A percentile compares a stretch with the other conserved stretches of the same genome.
phyloP scores from a whole-genome alignment of 2,797 vertebrate genomes.

The Danio aesculapii region DNA sequence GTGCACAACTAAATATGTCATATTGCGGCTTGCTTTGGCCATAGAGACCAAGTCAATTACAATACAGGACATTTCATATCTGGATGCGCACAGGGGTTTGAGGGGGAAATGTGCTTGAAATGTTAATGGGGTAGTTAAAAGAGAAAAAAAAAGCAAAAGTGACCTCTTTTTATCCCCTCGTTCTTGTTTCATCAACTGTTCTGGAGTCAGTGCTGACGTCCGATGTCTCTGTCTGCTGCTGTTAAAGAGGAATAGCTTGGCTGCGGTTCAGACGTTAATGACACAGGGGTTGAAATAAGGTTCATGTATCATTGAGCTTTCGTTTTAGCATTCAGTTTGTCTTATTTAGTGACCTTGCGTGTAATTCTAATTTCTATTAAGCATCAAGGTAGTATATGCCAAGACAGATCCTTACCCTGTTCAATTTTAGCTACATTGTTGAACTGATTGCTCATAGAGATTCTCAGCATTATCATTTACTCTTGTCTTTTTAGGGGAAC shows the following conservation, averaged over 20 bases:
- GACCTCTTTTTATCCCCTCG: conserved; percentile 33
- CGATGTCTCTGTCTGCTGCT: conserved; percentile 18
- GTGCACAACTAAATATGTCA: conserved; percentile 11
- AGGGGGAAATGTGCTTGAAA: conserved; percentile 46
- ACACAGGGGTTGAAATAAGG: conserved; percentile 45
- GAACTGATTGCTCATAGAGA: no score
- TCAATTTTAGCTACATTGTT: no score
- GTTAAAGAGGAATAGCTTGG: conserved; percentile 45
- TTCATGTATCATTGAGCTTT: conserved; percentile 41
- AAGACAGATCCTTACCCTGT: no score
- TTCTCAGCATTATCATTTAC: no score
- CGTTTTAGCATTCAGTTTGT: conserved; percentile 9
- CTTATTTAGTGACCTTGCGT: conserved; percentile 2
- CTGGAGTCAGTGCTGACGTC: conserved; percentile 7
- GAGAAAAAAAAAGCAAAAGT: conserved; percentile 27
- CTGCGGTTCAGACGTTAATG: conserved; percentile 52
- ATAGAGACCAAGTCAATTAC: conserved; percentile 32
- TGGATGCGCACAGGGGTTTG: conserved; percentile 29
- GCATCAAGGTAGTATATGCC: no score
- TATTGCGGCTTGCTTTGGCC: conserved; percentile 9
- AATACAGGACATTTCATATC: conserved; percentile 39
- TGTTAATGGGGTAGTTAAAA: conserved; percentile 52
- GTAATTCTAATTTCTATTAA: neutral
- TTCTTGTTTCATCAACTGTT: conserved; percentile 33
- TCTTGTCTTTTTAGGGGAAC: no score